Base-by-base conservation (phyloP, 2,888 invertebrate species). In the Agrochola macilenta region DNA sequence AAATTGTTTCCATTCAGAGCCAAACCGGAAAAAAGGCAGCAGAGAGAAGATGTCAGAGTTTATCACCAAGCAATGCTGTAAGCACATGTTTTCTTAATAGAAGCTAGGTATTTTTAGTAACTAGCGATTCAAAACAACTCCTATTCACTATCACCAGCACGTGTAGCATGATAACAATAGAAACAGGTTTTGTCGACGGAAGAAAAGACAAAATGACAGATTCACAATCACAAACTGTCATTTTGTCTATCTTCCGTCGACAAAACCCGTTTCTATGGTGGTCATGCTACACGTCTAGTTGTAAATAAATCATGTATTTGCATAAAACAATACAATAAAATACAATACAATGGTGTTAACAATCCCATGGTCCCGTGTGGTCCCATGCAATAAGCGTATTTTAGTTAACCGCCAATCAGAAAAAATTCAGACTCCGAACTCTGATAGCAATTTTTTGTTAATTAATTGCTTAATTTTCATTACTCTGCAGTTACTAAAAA, bases 41-140 rank as follows among this genome's bases (percentile, higher is more conserved):
- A n/a, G 89, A 88, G 72, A 90, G 93, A 89, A 92, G 94, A 93
- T 93, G 92, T 82, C 93, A 93, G 80, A 95, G 95, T 84, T 89
- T 94, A 75, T 93, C 94, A 7, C 93, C 95, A 17, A 74, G 87
- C 90, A 57, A 82, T 58, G 52, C 70, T 68, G 94, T 94, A 84
- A 93, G 93, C 88, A 43, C 46, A 58, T 72, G 11, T 73, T n/a
- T 72, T 49, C 17, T 54, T 30, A 14, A 57, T 54, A 57, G 11
- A 57, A 54, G 35, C 52, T 52, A 58, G 17, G n/a, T 58, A 7
- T 58, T 35, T 35, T 49, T 30, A 60, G 11, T 35, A 14, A 30
- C 14, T 66, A 14, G 30, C 23, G 30, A 30, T 68, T 49, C 8
- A 23, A 49, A 26, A 26, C 20, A 46, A 52, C 30, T 49, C 8